A percentile compares a stretch with the other conserved stretches of the same genome.
phyloP scores from a whole-genome alignment of 1,140 invertebrate species.

The Antheraea pernyi region DNA sequence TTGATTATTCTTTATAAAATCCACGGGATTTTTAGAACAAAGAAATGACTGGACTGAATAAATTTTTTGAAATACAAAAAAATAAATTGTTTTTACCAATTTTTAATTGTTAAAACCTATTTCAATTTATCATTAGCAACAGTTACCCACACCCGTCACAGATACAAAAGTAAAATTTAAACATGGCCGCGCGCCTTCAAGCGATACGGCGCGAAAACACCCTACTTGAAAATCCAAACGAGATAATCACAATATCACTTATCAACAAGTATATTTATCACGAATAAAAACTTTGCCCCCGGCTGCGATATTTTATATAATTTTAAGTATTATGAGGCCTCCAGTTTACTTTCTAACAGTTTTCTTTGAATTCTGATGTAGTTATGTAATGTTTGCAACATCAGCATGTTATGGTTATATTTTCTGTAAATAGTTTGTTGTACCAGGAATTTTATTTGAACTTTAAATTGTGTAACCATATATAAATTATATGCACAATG shows the following conservation, averaged over 20 bases:
- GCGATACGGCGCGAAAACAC: conserved; percentile 46
- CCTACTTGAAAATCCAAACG: conserved; percentile 47
- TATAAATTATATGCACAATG: too few relatives aligned
- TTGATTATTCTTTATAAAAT: too few relatives aligned
- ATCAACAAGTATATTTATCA: conserved; percentile 25
- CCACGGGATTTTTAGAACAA: too few relatives aligned
- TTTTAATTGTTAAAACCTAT: too few relatives aligned
- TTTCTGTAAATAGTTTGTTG: too few relatives aligned
- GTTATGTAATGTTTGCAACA: background rate
- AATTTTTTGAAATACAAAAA: too few relatives aligned
- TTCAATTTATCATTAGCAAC: background rate
- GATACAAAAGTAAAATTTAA: conserved; percentile 15
- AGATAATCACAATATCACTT: conserved; percentile 30
- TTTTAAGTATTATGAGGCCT: background rate
- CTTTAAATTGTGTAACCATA: too few relatives aligned
- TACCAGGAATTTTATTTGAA: too few relatives aligned
- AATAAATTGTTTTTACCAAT: too few relatives aligned
- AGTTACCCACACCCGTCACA: background rate
- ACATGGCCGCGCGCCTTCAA: conserved; percentile 67
- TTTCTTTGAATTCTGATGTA: background rate
- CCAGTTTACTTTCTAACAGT: background rate
- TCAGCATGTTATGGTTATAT: background rate
- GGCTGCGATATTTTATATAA: conserved; percentile 3
- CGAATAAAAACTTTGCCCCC: conserved; percentile 10
- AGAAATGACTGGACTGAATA: too few relatives aligned